Conservation (phyloP, 2,888 invertebrate species). For the Periphyllus acericola region DNA sequence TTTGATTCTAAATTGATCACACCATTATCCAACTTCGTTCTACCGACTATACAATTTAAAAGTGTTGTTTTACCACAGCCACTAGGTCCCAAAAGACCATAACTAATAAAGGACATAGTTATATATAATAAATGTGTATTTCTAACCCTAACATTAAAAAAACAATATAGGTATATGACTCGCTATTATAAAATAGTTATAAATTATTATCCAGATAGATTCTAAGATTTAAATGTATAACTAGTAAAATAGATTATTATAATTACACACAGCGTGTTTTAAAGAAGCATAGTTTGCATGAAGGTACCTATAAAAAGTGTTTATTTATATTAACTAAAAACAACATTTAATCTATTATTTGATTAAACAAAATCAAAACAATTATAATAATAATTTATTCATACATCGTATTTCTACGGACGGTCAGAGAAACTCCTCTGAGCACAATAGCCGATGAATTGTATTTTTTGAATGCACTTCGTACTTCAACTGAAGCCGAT, state of each 20-base stretch:
- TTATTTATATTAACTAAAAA: background rate
- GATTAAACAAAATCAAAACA: background rate
- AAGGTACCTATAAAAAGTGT: background rate
- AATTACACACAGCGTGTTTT: background rate
- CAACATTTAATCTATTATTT: no score
- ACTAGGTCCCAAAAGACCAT: slow-evolving; percentile 71
- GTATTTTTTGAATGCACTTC: slow-evolving; percentile 63
- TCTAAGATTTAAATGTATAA: no score
- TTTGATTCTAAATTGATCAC: slow-evolving; percentile 68
- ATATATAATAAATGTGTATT: background rate
- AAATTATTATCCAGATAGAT: no score
- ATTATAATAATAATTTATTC: background rate
- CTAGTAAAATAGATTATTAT: no score
- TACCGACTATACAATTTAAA: slow-evolving; percentile 69
- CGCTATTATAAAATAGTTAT: no score
- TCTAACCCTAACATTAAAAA: background rate
- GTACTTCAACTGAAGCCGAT: slow-evolving; percentile 59
- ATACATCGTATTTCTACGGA: slow-evolving; percentile 54
- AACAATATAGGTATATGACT: background rate
- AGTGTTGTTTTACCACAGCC: slow-evolving; percentile 72
- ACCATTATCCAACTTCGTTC: slow-evolving; percentile 68
- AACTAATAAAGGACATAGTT: slow-evolving; percentile 70
- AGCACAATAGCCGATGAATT: slow-evolving; percentile 61
- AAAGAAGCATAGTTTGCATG: background rate
- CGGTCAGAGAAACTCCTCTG: slow-evolving; percentile 67